Evolutionary conservation across 2,888 invertebrate species (phyloP).

Genomic region (Aleiodes testaceus): DNA sequence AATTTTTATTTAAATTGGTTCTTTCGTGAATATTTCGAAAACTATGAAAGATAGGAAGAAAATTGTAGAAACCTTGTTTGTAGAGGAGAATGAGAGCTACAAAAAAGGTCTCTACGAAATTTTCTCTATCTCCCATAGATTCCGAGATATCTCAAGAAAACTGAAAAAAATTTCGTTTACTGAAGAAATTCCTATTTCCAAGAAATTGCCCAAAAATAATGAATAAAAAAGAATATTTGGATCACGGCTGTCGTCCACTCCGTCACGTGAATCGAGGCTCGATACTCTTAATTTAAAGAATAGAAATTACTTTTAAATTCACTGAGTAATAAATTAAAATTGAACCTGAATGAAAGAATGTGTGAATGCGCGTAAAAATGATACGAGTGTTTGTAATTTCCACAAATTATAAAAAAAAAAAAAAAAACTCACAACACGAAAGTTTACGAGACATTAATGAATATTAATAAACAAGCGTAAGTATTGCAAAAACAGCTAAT

Average conservation of each 20-base stretch:
- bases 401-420: background rate
- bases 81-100: too few species aligned
- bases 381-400: too few species aligned
- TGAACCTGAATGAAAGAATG: too few species aligned
- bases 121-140: too few species aligned
- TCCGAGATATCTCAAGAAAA: background rate
- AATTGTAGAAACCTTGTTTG: too few species aligned
- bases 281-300: background rate
- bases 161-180: background rate
- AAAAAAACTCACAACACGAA: background rate
- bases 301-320: constrained; percentile 7
- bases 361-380: too few species aligned
- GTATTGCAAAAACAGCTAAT: constrained; percentile 25
- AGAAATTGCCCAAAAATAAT: background rate
- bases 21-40: too few species aligned
- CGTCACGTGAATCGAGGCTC: constrained; percentile 5
- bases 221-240: constrained; percentile 2
- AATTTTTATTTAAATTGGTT: too few species aligned
- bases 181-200: background rate
- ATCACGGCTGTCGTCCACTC: constrained; percentile 37
- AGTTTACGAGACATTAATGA: background rate
- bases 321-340: constrained; percentile 1
- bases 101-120: too few species aligned
- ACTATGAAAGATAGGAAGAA: too few species aligned
- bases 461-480: background rate